Percentiles rank a stretch among this genome's conserved stretches.
Conservation (phyloP, 1,140 invertebrate genomes). For the Achroia grisella region DNA sequence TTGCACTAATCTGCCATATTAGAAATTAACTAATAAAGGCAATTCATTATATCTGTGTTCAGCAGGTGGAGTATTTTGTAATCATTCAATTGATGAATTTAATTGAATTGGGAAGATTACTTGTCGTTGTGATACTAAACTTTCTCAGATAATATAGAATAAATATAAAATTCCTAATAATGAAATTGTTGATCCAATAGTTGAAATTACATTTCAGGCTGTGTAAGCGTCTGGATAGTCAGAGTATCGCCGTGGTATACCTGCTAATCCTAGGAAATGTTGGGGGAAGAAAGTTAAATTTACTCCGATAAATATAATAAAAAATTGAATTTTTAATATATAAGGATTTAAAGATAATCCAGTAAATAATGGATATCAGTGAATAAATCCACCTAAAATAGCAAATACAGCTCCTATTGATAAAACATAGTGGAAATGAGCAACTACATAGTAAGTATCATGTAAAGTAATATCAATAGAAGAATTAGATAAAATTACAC, state of each 20-base stretch:
- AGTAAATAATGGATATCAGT: constrained; percentile 79
- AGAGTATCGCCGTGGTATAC: constrained; percentile 82
- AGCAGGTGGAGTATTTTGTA: constrained; percentile 69
- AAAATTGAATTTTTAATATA: constrained; percentile 76
- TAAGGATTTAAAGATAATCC: constrained; percentile 74
- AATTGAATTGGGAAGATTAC: constrained; percentile 59
- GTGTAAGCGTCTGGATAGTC: constrained; percentile 81
- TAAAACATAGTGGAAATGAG: constrained; percentile 83
- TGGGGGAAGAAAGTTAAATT: constrained; percentile 85
- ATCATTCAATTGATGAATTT: constrained; percentile 75
- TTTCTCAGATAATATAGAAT: constrained; percentile 64
- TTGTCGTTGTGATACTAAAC: constrained; percentile 52
- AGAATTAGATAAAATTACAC: constrained; percentile 80
- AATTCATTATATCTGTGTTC: constrained; percentile 75
- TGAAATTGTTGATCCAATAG: constrained; percentile 77
- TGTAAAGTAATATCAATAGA: constrained; percentile 81
- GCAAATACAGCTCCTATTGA: constrained; percentile 82
- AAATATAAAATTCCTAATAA: constrained; percentile 73
- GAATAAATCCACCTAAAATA: constrained; percentile 79
- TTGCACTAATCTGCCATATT: constrained; percentile 77
- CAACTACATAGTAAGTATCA: constrained; percentile 85
- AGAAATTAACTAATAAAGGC: constrained; percentile 72
- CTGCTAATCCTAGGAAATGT: constrained; percentile 83
- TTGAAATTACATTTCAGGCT: constrained; percentile 79
- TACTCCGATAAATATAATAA: constrained; percentile 78